A percentile compares a stretch with the other conserved stretches of the same genome.
Evolutionary conservation across 2,113 vertebrate genomes (phyloP).

Genomic region (Barbus barbus): DNA sequence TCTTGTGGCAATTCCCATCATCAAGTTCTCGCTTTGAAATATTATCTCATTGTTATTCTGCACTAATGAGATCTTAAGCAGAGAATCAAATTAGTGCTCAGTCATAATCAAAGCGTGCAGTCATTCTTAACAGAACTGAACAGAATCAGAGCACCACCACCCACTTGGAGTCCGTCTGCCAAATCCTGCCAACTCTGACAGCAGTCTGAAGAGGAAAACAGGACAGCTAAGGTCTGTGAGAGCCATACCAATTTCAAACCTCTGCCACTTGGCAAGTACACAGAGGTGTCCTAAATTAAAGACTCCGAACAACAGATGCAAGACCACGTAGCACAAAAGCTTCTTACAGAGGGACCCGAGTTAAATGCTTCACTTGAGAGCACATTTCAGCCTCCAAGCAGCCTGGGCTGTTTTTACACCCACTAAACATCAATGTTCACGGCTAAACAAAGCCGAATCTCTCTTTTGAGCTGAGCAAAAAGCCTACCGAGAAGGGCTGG

Average conservation of each 20-base stretch:
- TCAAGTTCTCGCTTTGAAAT: background rate
- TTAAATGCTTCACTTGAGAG: slow-evolving; percentile 11
- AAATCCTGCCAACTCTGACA: slow-evolving; percentile 27
- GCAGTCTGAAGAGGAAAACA: slow-evolving; percentile 20
- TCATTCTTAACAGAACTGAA: slow-evolving; percentile 16
- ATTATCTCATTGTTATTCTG: slow-evolving; percentile 14
- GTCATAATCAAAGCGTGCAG: slow-evolving; percentile 23
- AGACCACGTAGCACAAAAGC: slow-evolving; percentile 19
- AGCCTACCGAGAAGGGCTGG: background rate
- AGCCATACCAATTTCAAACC: slow-evolving; percentile 37
- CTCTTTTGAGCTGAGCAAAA: background rate
- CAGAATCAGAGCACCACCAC: slow-evolving; percentile 29
- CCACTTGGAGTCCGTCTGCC: background rate
- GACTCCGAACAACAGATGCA: slow-evolving; percentile 14
- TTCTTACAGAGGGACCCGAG: slow-evolving; percentile 27
- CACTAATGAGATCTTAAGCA: slow-evolving; percentile 14
- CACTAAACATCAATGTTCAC: slow-evolving; percentile 43
- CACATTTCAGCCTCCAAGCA: slow-evolving; percentile 37
- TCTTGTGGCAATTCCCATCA: background rate
- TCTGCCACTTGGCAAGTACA: slow-evolving; percentile 22
- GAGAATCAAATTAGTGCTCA: slow-evolving; percentile 16
- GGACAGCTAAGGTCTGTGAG: slow-evolving; percentile 29
- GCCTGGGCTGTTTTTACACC: slow-evolving; percentile 35
- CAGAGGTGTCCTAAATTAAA: slow-evolving; percentile 48
- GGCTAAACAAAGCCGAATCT: slow-evolving; percentile 28